Conservation (phyloP, 53 echinoderm and acorn worm species). For the Hippasteria phrygiana region DNA sequence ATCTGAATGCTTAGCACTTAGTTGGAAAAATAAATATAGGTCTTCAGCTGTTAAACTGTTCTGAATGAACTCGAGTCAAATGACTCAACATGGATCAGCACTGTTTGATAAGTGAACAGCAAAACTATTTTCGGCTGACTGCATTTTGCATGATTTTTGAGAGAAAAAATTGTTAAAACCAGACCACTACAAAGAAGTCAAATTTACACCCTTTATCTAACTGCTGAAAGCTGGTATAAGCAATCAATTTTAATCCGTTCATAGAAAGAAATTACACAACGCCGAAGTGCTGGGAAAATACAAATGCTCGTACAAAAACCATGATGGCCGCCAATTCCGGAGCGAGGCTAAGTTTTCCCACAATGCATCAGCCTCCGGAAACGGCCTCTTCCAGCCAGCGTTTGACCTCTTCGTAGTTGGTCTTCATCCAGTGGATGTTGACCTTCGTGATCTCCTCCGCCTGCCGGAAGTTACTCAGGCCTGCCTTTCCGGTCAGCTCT, state of each 20-base stretch:
- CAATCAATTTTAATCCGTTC: background rate
- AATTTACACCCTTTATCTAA: too few species aligned
- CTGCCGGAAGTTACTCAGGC: constrained; percentile 75
- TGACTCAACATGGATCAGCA: too few species aligned
- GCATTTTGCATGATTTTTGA: too few species aligned
- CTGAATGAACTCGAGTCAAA: too few species aligned
- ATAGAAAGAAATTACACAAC: background rate
- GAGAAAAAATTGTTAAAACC: too few species aligned
- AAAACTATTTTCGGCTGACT: too few species aligned
- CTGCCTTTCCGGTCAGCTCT: constrained; percentile 74
- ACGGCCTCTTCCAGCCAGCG: constrained; percentile 70
- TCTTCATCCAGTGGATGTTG: constrained; percentile 89
- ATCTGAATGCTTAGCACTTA: too few species aligned
- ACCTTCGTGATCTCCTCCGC: constrained; percentile 83
- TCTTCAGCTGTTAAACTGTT: too few species aligned
- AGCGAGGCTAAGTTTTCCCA: constrained; percentile 30
- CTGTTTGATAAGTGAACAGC: too few species aligned
- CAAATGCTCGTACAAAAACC: constrained; percentile 10
- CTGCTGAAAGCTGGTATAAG: too few species aligned
- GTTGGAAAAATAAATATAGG: too few species aligned
- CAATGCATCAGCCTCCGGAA: constrained; percentile 54
- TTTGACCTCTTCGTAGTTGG: constrained; percentile 75
- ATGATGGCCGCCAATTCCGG: background rate
- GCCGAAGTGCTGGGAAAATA: background rate
- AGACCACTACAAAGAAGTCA: too few species aligned